Percentiles rank a stretch among this genome's conserved stretches.
Evolutionary conservation across 2,888 invertebrate genomes (phyloP).

Genomic region (Andrena flavipes): DNA sequence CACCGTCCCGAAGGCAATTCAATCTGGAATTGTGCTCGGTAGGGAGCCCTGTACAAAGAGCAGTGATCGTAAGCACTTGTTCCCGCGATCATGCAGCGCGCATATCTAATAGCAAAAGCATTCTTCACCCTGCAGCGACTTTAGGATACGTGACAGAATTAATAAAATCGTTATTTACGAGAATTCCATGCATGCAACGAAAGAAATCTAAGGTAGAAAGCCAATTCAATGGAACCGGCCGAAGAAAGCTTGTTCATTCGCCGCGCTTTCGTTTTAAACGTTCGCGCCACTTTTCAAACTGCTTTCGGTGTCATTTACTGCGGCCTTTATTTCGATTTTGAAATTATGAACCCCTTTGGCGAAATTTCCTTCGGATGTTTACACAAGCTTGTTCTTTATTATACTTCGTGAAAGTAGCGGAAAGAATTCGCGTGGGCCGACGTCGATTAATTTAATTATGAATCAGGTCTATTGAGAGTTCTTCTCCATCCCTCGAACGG

Average conservation of each 20-base stretch:
- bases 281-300: neutral
- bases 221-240: neutral
- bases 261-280: neutral
- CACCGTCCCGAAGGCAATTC: constrained; percentile 22
- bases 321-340: neutral
- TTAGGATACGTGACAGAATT: no score
- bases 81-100: neutral
- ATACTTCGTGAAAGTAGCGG: constrained; percentile 25
- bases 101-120: neutral
- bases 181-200: no score
- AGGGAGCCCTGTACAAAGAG: neutral
- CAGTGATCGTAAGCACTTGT: neutral
- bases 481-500: neutral
- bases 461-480: constrained; percentile 39
- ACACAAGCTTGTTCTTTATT: constrained; percentile 32
- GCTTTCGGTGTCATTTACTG: neutral
- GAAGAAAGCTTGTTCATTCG: neutral
- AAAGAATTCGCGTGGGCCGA: constrained; percentile 19
- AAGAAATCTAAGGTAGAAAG: no score
- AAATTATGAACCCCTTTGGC: neutral
- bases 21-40: constrained; percentile 10
- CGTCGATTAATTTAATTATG: constrained; percentile 62
- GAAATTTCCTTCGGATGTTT: neutral
- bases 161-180: no score
- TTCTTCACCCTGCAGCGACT: neutral